Base-by-base conservation (phyloP, 1,140 invertebrate genomes). In the Aradophagus sp. region DNA sequence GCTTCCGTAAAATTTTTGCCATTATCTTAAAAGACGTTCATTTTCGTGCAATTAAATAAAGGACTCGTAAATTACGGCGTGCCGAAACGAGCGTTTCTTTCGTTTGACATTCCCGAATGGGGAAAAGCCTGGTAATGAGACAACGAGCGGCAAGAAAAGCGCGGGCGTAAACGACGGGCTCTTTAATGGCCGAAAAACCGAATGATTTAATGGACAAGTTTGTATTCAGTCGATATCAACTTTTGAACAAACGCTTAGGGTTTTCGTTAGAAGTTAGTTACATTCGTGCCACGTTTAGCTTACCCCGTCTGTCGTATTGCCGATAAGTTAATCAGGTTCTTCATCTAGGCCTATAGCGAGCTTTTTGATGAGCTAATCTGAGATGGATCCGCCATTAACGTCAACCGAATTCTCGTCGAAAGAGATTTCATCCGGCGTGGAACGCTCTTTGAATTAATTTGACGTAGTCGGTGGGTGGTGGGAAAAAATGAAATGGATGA, bases 31-130 rank as follows among this genome's bases (percentile, higher is more conserved):
- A 70, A 63, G 52, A 58, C 52, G 58, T 63, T 63, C 58, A 58
- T 62, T 70, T 70, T 63, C 67, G 36, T 26, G 23, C 67, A 63
- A 70, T 70, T 70, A 58, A 70, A 63, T 70, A 63, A 56, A 62
- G 52, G 20, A 19, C 32, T 38, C 45, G 56, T 50, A 56, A 63
- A 70, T 52, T 58, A 58, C 29, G 20, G 12, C 26, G 31, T 31
- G 20, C 36, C 31, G 11, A 41, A 63, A 36, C 50, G 27, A 1
- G 5, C 26, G 2, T 15, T 39, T 45, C 36, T 34, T 53, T 45
- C 47, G 39, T 59, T 68, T 59, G 35, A 41, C 35, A 10, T 45
- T 14, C 34, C n/a, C 20, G 20, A 23, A 45, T n/a, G n/a, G 19
- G 17, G 11, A 31, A 7, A 15, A n/a, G 15, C 1, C 4, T 2